Percentiles rank a stretch among this genome's conserved stretches.
Conservation (phyloP, 2,797 vertebrate species). For the Trematomus bernacchii region DNA sequence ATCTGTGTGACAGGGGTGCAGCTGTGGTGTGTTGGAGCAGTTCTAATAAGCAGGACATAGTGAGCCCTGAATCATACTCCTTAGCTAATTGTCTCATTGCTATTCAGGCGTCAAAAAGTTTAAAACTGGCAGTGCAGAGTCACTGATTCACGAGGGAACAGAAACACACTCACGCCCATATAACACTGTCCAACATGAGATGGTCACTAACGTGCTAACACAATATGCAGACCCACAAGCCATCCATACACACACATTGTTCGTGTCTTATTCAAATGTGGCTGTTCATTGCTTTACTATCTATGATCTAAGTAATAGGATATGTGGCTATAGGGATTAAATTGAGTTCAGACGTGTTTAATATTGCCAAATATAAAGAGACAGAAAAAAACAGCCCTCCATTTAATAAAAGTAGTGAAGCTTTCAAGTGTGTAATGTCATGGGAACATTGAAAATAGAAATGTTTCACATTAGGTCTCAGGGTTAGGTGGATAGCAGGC, state of each 20-base stretch:
- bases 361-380: too few relatives aligned
- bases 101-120: slow-evolving; percentile 43
- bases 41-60: slow-evolving; percentile 49
- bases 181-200: neutral
- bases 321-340: too few relatives aligned
- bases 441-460: neutral
- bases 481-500: neutral
- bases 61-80: slow-evolving; percentile 60
- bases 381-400: neutral
- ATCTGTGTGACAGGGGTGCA: slow-evolving; percentile 43
- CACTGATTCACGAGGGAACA: slow-evolving; percentile 17
- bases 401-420: slow-evolving; percentile 4
- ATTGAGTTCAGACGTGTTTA: too few relatives aligned
- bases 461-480: neutral
- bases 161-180: neutral
- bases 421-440: neutral
- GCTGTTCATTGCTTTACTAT: neutral
- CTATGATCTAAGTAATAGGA: too few relatives aligned
- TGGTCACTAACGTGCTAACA: neutral
- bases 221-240: neutral
- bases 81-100: slow-evolving; percentile 63
- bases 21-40: slow-evolving; percentile 30
- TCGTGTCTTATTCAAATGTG: neutral
- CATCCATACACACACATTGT: neutral
- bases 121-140: slow-evolving; percentile 23